Base-by-base conservation (phyloP, 2,113 vertebrate genomes). In the Leucosticte australis region DNA sequence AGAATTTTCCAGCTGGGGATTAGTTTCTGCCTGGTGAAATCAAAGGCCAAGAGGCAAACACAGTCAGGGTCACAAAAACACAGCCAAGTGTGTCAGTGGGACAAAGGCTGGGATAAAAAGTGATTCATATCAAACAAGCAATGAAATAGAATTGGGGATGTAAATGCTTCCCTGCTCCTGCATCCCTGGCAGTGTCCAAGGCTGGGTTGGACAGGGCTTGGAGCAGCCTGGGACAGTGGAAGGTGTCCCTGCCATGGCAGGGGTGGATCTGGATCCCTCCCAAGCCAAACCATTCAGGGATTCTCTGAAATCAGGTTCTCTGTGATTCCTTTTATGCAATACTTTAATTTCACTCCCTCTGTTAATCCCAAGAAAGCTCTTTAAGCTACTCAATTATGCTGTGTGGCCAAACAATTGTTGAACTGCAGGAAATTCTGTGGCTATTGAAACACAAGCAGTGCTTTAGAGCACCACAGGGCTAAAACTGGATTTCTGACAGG, bases 201-300 rank as follows among this genome's bases (percentile, higher is more conserved):
- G 64, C 10, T 31, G 37, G 64, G 87, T 0, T 68, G 60, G 67
- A 71, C 6, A 2, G 15, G 35, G 30, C 13, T 27, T 19, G 77
- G 69, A 47, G 15, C 62, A 67, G 1, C 9, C 63, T 69, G 63
- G 71, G 27, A 19, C 3, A 33, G 31, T 30, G 80, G 21, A 0
- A 70, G 26, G 15, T 20, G 71, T 50, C 86, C 33, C 68, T 89
- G 77, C 13, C 27, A 3, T 28, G 63, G 39, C 30, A 28, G 6
- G 41, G 35, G 1, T 11, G n/a, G 15, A 0, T 5, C 7, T 5
- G 5, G 37, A 6, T 31, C 21, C 20, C 11, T 46, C 4, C 28
- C 52, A 44, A 23, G 4, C 15, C 59, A 46, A 84, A 15, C 21
- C n/a, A 46, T 14, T 17, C 21, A 31, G 22, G 16, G 30, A 30